Conservation (phyloP, 2,888 invertebrate species). For the Hypomecis atomaria region DNA sequence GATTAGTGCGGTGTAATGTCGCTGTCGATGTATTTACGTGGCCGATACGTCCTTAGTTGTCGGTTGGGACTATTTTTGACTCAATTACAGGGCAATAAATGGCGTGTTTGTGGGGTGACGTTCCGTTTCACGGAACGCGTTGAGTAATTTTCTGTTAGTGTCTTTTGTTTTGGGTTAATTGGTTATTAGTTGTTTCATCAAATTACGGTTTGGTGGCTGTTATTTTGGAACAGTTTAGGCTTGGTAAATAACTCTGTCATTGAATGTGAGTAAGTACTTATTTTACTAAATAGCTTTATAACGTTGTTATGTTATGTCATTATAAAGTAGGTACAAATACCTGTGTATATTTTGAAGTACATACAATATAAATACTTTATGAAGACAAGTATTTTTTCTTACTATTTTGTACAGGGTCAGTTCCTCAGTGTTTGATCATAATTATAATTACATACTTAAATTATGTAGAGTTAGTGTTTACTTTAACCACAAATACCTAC, state of each 20-base stretch:
- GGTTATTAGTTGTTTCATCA: constrained; percentile 42
- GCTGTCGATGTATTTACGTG: constrained; percentile 62
- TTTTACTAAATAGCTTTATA: constrained; percentile 9
- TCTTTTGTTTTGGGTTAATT: constrained; percentile 37
- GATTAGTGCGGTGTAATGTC: constrained; percentile 61
- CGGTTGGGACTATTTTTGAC: constrained; percentile 47
- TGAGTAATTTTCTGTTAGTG: constrained; percentile 52
- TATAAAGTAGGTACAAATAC: too few relatives aligned
- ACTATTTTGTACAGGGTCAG: too few relatives aligned
- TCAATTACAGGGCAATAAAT: constrained; percentile 46
- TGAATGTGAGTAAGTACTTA: neutral
- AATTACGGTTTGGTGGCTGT: constrained; percentile 32
- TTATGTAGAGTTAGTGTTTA: too few relatives aligned
- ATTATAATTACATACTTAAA: too few relatives aligned
- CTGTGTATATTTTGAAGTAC: too few relatives aligned
- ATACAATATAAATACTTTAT: too few relatives aligned
- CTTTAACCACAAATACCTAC: too few relatives aligned
- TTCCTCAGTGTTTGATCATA: too few relatives aligned
- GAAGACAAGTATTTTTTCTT: too few relatives aligned
- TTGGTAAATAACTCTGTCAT: constrained; percentile 12
- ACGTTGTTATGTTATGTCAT: neutral
- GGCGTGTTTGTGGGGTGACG: constrained; percentile 40
- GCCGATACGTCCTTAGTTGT: constrained; percentile 50
- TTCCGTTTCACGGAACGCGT: constrained; percentile 43
- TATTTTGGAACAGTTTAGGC: constrained; percentile 18